phyloP scores from a whole-genome alignment of 2,113 vertebrate genomes.

The Phoxinus phoxinus region DNA sequence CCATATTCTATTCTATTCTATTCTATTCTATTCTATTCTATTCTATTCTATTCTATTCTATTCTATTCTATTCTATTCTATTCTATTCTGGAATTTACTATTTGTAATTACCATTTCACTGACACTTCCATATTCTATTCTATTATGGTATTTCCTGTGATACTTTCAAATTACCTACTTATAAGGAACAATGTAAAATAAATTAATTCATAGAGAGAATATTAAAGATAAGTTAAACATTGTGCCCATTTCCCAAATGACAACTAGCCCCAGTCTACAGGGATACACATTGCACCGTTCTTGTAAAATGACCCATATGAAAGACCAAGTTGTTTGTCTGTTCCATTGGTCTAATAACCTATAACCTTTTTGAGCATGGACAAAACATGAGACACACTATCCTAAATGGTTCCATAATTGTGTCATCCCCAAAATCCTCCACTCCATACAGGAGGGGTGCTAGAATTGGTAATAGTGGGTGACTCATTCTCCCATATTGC shows the following conservation, averaged over 20 bases:
- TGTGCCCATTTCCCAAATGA: background rate
- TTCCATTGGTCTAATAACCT: background rate
- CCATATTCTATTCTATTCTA: background rate
- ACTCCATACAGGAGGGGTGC: background rate
- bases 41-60: too few relatives aligned
- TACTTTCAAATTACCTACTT: background rate
- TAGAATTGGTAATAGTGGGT: slow-evolving; percentile 12
- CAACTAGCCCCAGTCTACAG: background rate
- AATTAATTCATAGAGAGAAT: background rate
- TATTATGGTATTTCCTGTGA: too few relatives aligned
- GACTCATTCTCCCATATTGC: slow-evolving; percentile 66
- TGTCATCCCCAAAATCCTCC: background rate
- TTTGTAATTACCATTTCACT: background rate
- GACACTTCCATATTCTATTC: background rate
- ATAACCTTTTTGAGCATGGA: background rate
- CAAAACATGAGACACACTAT: background rate
- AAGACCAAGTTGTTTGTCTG: background rate
- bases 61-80: background rate
- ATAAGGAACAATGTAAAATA: background rate
- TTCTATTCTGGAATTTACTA: background rate
- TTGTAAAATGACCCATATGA: background rate
- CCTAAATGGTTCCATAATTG: background rate
- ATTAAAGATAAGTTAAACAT: background rate
- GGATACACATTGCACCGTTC: background rate
- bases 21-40: too few relatives aligned